Base-by-base conservation (phyloP, 2,888 invertebrate genomes). In the Byasa hedistus region DNA sequence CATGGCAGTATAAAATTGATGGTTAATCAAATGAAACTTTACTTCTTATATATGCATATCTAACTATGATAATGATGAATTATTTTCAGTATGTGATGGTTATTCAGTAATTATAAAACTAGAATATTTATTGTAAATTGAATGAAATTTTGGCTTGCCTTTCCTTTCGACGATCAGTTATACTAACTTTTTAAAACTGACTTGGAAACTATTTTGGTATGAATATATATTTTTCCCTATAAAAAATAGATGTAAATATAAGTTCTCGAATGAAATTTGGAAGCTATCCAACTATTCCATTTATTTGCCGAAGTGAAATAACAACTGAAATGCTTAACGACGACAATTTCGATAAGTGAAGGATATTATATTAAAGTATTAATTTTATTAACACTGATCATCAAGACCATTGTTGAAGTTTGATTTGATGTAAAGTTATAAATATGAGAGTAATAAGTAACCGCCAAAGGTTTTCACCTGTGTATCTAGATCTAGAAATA, bases 261-360 rank as follows among this genome's bases (percentile, higher is more conserved):
- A 48, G 48, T 48, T 3, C 48, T n/a, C 19, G n/a, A 78, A 78
- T 77, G 77, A 79, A 75, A 76, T 73, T 76, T 83, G 83, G 83
- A 80, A 82, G 66, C 69, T 73, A 70, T 80, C 83, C 83, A 83
- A 76, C 72, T 75, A 75, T 76, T 74, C 73, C 79, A 78, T 79
- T 78, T 79, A 66, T 70, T 59, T 48, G 27, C 57, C 68, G 66
- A 69, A 57, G 55, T 58, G 51, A 55, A 59, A 61, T 64, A 64
- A 48, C 57, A 66, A 66, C 58, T 19, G 48, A 48, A 48, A 48
- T 48, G n/a, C n/a, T 48, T 58, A 62, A 48, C 36, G 24, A 66
- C 27, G 58, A 59, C 59, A 59, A 59, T 66, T 27, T 15, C 36
- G 36, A 56, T 60, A 59, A 66, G 55, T 66, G 48, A 66, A 36